phyloP scores from a whole-genome alignment of 2,888 invertebrate species.

The Silvanus unidentatus region DNA sequence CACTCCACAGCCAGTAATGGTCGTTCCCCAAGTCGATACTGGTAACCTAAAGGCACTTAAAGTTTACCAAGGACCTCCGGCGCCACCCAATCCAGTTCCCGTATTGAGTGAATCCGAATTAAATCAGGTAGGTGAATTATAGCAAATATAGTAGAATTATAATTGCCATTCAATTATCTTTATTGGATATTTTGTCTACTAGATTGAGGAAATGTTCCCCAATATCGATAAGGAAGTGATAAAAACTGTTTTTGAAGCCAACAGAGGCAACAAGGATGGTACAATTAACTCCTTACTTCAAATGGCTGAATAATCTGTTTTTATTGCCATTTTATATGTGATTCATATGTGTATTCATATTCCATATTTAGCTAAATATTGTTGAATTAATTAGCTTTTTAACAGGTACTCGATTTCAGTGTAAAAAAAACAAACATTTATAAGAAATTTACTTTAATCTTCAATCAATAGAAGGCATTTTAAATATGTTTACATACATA shows the following conservation, averaged over 20 bases:
- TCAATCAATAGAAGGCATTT: too few relatives aligned
- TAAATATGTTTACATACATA: too few relatives aligned
- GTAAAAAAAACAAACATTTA: too few relatives aligned
- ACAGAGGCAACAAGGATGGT: constrained; percentile 82
- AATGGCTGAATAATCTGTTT: constrained; percentile 62
- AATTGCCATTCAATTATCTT: not conserved
- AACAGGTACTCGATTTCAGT: too few relatives aligned
- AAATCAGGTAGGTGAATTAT: constrained; percentile 53
- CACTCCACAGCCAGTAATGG: constrained; percentile 63
- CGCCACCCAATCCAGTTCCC: constrained; percentile 21
- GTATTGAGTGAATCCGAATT: constrained; percentile 56
- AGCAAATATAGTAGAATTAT: not conserved
- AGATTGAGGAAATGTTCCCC: constrained; percentile 96
- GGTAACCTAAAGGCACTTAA: constrained; percentile 42
- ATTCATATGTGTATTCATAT: not conserved
- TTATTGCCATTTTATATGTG: constrained; percentile 4
- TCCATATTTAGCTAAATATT: too few relatives aligned
- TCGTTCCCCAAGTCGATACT: constrained; percentile 56
- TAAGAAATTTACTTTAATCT: too few relatives aligned
- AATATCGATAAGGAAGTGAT: constrained; percentile 90
- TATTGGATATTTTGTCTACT: constrained; percentile 27
- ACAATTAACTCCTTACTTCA: constrained; percentile 86
- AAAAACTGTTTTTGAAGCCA: constrained; percentile 83
- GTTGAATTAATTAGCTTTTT: too few relatives aligned
- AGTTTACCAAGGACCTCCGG: constrained; percentile 45